Base-by-base conservation (phyloP, 1,140 invertebrate genomes). In the Elysia chlorotica region DNA sequence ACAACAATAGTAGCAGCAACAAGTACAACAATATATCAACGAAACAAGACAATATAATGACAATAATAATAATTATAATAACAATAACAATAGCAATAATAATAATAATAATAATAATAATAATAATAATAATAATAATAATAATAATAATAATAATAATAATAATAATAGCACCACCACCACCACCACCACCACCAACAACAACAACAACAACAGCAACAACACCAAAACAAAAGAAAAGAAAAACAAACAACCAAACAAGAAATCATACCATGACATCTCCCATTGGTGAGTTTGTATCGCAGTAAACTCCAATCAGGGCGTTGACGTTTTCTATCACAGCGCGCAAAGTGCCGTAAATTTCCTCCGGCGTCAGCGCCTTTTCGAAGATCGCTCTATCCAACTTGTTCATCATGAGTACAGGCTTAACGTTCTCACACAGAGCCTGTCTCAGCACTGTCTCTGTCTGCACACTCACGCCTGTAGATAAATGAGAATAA, bases 401-500 rank as follows among this genome's bases (percentile, higher is more conserved):
- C 96, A 99, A 97, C 89, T 99, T 99, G 93, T 99, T 99, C 96
- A 99, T 98, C 93, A 99, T 99, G 78, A 99, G 90, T 82, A 99
- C 95, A 65, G 97, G 97, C 92, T 98, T 99, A 82, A 99, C 99
- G 86, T 97, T 92, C 89, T 99, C 97, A 73, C 96, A 96, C 87
- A 99, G 98, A 76, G 97, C 97, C 88, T 99, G 97, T 90, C 97
- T 94, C 80, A 99, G 89, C 70, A 99, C 97, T 87, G 97, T 99
- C 90, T 99, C 97, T 65, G 97, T 99, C 89, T 99, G 97, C 76
- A 99, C 97, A 89, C 97, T 99, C 66, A 99, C 97, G 91, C 96
- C 95, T 97, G 36, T 25, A 65, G 14, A 48, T n/a, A 48, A 10
- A 48, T n/a, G 41, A 10, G n/a, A 48, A 48, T 14, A 48, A 14